Evolutionary conservation across 2,888 invertebrate species (phyloP).

Genomic region (Drosophila anomalata): DNA sequence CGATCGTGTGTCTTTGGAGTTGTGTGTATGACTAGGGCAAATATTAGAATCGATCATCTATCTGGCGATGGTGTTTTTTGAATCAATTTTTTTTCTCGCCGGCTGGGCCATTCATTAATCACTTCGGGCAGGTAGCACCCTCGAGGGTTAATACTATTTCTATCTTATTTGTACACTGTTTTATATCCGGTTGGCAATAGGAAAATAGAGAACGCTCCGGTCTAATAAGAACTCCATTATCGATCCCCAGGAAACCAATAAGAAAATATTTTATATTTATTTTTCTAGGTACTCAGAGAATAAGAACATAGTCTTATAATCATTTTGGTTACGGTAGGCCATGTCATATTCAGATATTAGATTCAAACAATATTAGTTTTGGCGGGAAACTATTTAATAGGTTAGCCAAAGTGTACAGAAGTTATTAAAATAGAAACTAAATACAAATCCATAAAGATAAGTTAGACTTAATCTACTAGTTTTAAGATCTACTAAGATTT

Average conservation of each 20-base stretch:
- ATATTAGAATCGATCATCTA: slow-evolving; percentile 44
- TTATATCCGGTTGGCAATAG: slow-evolving; percentile 45
- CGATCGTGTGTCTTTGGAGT: slow-evolving; percentile 34
- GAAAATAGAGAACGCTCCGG: slow-evolving; percentile 4
- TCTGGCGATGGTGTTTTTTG: slow-evolving; percentile 20
- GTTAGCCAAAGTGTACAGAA: neutral
- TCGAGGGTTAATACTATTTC: slow-evolving; percentile 21
- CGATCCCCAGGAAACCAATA: slow-evolving; percentile 14
- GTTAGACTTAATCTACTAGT: too few species aligned
- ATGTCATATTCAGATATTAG: neutral
- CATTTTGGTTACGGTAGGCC: slow-evolving; percentile 17
- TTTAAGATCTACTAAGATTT: too few species aligned
- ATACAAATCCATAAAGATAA: neutral
- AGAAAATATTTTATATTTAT: slow-evolving; percentile 9
- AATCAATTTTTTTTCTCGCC: slow-evolving; percentile 11
- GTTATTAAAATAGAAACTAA: neutral
- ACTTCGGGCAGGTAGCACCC: slow-evolving; percentile 38
- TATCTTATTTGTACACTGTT: slow-evolving; percentile 26
- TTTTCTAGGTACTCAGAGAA: neutral
- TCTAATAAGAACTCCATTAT: slow-evolving; percentile 12
- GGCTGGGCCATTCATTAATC: slow-evolving; percentile 31
- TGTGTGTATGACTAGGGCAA: slow-evolving; percentile 24
- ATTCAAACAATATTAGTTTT: neutral
- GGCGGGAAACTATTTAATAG: neutral
- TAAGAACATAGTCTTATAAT: neutral